Base-by-base conservation (phyloP, 1,140 invertebrate genomes). In the Archivesica marissinica region DNA sequence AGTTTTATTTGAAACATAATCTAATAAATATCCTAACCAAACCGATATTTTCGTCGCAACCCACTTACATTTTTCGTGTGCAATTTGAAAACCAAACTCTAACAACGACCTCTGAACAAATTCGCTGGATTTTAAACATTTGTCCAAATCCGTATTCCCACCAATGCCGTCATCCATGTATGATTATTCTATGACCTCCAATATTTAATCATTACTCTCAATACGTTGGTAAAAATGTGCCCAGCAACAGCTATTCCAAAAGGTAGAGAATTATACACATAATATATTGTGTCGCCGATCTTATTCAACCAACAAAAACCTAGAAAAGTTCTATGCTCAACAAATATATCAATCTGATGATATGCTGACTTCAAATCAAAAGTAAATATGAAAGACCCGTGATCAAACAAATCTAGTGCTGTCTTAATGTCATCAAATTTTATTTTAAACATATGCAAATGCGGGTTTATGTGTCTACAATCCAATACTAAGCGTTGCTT, bases 281-380 rank as follows among this genome's bases (percentile, higher is more conserved):
- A 86, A 78, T 28, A 77, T 15, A 64, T 61, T 11, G 2, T 20
- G 0, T 59, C 2, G 3, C 59, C 47, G 9, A 20, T 7, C 25
- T 64, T 20, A 11, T 30, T 41, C 75, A 11, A 23, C 70, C 72
- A 85, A 0, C 59, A 30, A 33, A 86, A 88, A 35, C 70, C 87
- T 54, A 88, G 68, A 72, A 68, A 86, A 11, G 59, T 47, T 38
- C 41, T 61, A 50, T 83, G 38, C 23, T 17, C 33, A 39, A 47
- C 0, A 78, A 75, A 83, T 15, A 86, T 85, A 44, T 61, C 41
- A 35, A 78, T 85, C 66, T 85, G 81, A 64, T 86, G 83, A 76
- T 86, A 85, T 23, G 84, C 84, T 33, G 28, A 47, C 59, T 80
- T 82, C 20, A 88, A 54, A 81, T 86, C 79, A 82, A 76, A 87